phyloP scores from a whole-genome alignment of 2,113 vertebrate species.

The Gallinago undulata region DNA sequence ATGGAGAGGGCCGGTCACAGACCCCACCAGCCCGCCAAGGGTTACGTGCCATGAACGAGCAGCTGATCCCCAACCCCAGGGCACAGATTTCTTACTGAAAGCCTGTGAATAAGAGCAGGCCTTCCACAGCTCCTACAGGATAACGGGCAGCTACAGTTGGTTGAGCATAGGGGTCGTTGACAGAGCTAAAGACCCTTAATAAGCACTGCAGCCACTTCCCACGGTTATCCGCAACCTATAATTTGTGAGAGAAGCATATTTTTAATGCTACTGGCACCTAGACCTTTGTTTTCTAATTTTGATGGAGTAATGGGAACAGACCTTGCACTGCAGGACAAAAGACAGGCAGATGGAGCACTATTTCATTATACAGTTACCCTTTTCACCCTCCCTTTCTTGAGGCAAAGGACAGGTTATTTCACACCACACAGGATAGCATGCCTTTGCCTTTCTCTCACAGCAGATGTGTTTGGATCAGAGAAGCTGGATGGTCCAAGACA shows the following conservation, averaged over 20 bases:
- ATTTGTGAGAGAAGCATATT: neutral
- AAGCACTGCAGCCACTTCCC: neutral
- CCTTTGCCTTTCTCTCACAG: neutral
- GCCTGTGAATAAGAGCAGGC: neutral
- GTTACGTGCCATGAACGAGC: neutral
- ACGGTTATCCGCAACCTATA: neutral
- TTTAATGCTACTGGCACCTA: neutral
- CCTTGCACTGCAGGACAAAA: neutral
- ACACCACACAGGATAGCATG: neutral
- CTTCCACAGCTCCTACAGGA: neutral
- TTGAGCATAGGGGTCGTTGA: neutral
- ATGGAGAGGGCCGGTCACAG: neutral
- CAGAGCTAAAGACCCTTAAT: neutral
- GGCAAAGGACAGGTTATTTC: neutral
- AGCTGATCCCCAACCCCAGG: neutral
- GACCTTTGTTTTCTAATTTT: constrained; percentile 1
- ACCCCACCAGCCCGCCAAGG: neutral
- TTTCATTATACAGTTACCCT: neutral
- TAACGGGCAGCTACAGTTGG: neutral
- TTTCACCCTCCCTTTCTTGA: neutral
- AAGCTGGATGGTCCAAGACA: rapidly evolving
- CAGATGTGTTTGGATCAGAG: neutral
- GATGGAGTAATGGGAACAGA: neutral
- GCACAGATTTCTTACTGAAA: neutral
- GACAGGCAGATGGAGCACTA: neutral